Base-by-base conservation (phyloP, 2,113 vertebrate genomes). In the Reinhardtius hippoglossoides region DNA sequence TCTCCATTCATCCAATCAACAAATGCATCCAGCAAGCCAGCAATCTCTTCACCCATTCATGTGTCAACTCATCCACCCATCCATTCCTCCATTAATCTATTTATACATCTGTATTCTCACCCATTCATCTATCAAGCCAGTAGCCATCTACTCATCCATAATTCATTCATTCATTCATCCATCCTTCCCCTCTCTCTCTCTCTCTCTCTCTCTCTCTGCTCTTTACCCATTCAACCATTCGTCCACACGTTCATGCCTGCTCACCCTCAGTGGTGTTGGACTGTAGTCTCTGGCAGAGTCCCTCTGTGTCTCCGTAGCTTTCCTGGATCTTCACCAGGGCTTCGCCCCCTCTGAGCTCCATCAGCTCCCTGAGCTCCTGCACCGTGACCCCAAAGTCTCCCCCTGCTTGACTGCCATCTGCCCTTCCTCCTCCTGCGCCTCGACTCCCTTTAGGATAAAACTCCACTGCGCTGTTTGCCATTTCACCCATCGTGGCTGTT, bases 391-490 rank as follows among this genome's bases (percentile, higher is more conserved):
- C 95, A 37, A 96, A 97, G 74, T 96, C 95, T 76, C 94, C 96
- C 35, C 83, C 90, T 0, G 94, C 90, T 20, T 93, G 92, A 82
- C 94, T 94, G 63, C 88, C 91, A 27, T 94, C 95, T 14, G 88
- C 82, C 59, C 89, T 75, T 48, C 82, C 88, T 56, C 78, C 72
- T 68, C 86, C 89, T 40, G 77, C 57, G 6, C 87, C 76, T 31
- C 92, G 88, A 64, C 90, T 93, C 80, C 92, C 90, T 86, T 97
- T 97, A 80, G 96, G 95, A 87, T 96, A 96, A 91, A 96, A 96
- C 90, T 96, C 97, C 81, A 96, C 95, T n/a, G 95, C 93, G 20
- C 96, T 97, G 93, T 97, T 97, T 35, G 95, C 96, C 93, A 97
- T 94, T 85, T 97, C 96, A 1, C 96, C 96, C 96, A 97, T 96